Evolutionary conservation across 2,113 vertebrate genomes (phyloP).

Genomic region (Suncus etruscus): DNA sequence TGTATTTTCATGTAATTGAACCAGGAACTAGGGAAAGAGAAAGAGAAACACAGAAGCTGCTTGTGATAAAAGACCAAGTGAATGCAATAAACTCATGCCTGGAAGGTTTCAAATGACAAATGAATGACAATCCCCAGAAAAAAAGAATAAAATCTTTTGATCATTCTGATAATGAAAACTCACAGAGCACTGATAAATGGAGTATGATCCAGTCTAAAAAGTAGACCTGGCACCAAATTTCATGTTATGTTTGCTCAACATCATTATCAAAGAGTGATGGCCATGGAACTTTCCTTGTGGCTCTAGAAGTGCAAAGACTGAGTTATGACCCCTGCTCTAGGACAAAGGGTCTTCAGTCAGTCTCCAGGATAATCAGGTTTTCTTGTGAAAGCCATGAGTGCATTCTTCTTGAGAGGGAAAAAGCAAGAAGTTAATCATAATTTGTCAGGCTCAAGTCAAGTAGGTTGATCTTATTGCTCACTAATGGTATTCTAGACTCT

Average conservation of each 20-base stretch:
- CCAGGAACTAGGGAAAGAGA: neutral
- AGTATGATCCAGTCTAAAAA: constrained; percentile 7
- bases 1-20: neutral
- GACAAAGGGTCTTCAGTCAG: neutral
- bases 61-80: neutral
- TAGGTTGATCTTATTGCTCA: neutral
- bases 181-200: constrained; percentile 21
- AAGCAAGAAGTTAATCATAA: neutral
- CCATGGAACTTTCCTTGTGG: fast-evolving
- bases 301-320: neutral
- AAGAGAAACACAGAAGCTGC: neutral
- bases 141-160: constrained; percentile 13
- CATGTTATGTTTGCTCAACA: neutral
- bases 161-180: constrained; percentile 12
- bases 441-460: neutral
- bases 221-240: neutral
- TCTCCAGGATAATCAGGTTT: neutral
- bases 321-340: neutral
- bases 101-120: neutral
- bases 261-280: neutral
- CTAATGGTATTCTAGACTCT: neutral
- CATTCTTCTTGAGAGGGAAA: neutral
- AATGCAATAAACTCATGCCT: neutral
- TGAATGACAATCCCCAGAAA: neutral
- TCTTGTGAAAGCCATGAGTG: neutral